Base-by-base conservation (phyloP, 2,888 invertebrate genomes). In the Perizoma affinitatum region DNA sequence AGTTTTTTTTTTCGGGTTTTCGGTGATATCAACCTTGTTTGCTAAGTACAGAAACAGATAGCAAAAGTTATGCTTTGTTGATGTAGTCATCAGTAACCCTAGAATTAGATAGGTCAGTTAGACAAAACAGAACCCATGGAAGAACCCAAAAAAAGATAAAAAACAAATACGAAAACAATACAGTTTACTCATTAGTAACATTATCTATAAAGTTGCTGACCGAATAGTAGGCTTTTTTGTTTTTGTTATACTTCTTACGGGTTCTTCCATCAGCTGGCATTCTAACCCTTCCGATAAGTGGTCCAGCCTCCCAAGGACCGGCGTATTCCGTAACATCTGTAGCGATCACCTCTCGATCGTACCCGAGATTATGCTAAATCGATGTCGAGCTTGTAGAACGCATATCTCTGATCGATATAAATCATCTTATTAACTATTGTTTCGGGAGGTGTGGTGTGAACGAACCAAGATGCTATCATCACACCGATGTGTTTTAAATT, bases 401-500 rank as follows among this genome's bases (percentile, higher is more conserved):
- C 74, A 77, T 88, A 90, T 90, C 90, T 87, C 78, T 79, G 78
- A 84, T 89, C 90, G 88, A 92, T 92, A 92, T 91, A 91, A 89
- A 91, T 92, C 92, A 92, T 90, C 89, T 89, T 92, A 92, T 92
- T 92, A 91, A 91, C 89, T 90, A 91, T 92, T 92, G 92, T 92
- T 92, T 91, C 85, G 88, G 90, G 86, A 91, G 91, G 92, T 90
- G 92, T 91, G 90, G 90, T 90, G 92, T 90, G 92, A 91, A 91
- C 87, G 86, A 87, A 84, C 77, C 79, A 78, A 70, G 90, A 92
- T 92, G 78, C 78, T 90, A 91, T 91, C 90, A 72, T 59, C 56
- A 65, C 78, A 78, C 84, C 86, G 90, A 91, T 92, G 91, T 92
- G 92, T 91, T 92, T 92, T 90, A 91, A 90, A 92, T 91, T 92